Conservation (phyloP, 2,113 vertebrate species). For the Apaloderma vittatum region DNA sequence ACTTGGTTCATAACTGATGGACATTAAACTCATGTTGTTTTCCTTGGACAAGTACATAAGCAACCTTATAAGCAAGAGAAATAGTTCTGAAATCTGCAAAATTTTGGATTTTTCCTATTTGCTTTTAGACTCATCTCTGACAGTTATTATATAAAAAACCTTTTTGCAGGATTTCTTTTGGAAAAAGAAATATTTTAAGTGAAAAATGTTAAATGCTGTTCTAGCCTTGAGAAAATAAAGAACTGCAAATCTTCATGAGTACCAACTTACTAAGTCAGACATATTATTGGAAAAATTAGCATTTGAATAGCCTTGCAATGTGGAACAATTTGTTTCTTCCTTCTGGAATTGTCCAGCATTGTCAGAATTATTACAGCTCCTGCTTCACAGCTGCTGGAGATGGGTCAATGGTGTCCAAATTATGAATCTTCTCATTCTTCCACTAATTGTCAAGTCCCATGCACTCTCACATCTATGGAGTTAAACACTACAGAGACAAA, state of each 20-base stretch:
- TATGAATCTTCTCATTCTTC: background rate
- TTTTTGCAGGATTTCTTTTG: background rate
- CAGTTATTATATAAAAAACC: background rate
- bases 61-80: background rate
- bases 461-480: background rate
- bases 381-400: background rate
- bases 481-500: background rate
- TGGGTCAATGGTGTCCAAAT: background rate
- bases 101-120: background rate
- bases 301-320: slow-evolving; percentile 18
- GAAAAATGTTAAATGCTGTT: background rate
- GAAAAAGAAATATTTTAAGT: background rate
- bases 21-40: background rate
- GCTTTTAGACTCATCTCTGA: background rate
- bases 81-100: background rate
- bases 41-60: background rate
- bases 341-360: slow-evolving; percentile 5
- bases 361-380: background rate
- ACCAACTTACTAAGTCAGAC: background rate
- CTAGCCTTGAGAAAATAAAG: background rate
- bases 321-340: slow-evolving; percentile 34
- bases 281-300: background rate
- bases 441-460: background rate
- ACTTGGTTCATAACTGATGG: background rate
- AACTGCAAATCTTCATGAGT: background rate